These are phyloP conservation scores for Homarus gammarus DNA, from an alignment of 2,888 invertebrate species.

Conservation along the genomic window DNA sequence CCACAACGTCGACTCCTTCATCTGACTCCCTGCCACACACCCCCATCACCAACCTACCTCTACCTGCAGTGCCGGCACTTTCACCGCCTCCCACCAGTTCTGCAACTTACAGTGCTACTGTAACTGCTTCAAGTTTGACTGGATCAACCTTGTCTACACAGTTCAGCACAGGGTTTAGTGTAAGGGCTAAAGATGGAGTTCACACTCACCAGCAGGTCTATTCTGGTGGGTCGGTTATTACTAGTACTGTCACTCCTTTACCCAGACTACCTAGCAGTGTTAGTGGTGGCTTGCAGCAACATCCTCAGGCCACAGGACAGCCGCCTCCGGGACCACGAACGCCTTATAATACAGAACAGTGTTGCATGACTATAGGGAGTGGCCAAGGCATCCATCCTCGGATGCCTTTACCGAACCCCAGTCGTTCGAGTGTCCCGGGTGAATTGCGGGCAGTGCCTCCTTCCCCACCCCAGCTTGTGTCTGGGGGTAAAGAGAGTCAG, in stretches of 20 bases:
- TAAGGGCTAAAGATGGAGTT: slow-evolving; percentile 70
- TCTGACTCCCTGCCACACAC: slow-evolving; percentile 75
- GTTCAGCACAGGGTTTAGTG: slow-evolving; percentile 50
- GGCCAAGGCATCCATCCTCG: slow-evolving; percentile 8
- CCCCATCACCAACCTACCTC: slow-evolving; percentile 68
- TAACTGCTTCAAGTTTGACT: slow-evolving; percentile 45
- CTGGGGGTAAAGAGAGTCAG: slow-evolving; percentile 85
- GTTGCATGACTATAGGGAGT: slow-evolving; percentile 14
- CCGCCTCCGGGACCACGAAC: slow-evolving; percentile 66
- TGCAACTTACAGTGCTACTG: slow-evolving; percentile 53
- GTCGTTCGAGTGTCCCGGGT: slow-evolving; percentile 20
- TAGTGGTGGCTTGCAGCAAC: slow-evolving; percentile 68
- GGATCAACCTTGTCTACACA: slow-evolving; percentile 23
- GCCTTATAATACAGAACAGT: slow-evolving; percentile 43
- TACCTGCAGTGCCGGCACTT: slow-evolving; percentile 70
- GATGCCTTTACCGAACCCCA: slow-evolving; percentile 17
- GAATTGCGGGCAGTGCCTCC: slow-evolving; percentile 54
- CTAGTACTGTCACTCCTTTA: slow-evolving; percentile 69
- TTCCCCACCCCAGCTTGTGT: slow-evolving; percentile 62
- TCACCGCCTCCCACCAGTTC: slow-evolving; percentile 63
- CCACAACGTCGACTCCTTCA: slow-evolving; percentile 73
- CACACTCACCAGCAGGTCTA: slow-evolving; percentile 75
- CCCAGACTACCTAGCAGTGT: slow-evolving; percentile 58
- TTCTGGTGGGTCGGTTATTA: slow-evolving; percentile 75
- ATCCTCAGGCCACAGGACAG: slow-evolving; percentile 73